Percentiles rank a stretch among this genome's conserved stretches.
Conservation (phyloP, 2,888 invertebrate species). For the Bembecia ichneumoniformis region DNA sequence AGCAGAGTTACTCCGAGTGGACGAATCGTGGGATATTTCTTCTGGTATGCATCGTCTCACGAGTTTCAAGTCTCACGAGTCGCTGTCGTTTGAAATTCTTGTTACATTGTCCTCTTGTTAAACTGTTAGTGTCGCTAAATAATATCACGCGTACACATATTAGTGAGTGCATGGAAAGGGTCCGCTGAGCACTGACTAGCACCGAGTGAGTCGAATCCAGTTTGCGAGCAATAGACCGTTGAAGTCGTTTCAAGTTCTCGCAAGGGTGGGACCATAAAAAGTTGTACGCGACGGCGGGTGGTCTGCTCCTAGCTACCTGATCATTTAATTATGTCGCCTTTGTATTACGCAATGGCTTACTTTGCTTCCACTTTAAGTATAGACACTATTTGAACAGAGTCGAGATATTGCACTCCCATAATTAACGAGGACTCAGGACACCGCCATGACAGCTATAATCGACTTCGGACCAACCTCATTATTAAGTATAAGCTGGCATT, state of each 20-base stretch:
- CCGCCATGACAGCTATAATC: background rate
- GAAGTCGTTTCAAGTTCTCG: background rate
- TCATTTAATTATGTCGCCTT: constrained; percentile 33
- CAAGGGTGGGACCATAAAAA: background rate
- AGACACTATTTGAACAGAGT: too few relatives aligned
- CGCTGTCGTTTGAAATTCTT: constrained; percentile 25
- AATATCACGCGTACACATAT: too few relatives aligned
- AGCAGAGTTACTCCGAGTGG: constrained; percentile 24
- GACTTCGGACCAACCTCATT: background rate
- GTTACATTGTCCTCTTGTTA: constrained; percentile 15
- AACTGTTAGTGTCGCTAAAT: constrained; percentile 4
- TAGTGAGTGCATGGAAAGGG: background rate
- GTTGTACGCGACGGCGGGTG: constrained; percentile 5
- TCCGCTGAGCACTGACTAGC: background rate
- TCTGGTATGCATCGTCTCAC: constrained; percentile 37
- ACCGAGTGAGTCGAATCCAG: background rate
- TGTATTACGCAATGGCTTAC: background rate
- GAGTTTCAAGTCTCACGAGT: too few relatives aligned
- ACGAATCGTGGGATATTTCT: constrained; percentile 41
- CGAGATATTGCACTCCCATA: background rate
- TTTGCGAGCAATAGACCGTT: background rate
- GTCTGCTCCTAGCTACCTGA: constrained; percentile 34
- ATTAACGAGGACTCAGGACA: too few relatives aligned
- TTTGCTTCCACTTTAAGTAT: too few relatives aligned
- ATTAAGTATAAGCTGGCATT: background rate